Evolutionary conservation across 2,113 vertebrate genomes (phyloP), one percentile per base, ranked within the genome.

Genomic region (Forbesichthys agassizii): DNA sequence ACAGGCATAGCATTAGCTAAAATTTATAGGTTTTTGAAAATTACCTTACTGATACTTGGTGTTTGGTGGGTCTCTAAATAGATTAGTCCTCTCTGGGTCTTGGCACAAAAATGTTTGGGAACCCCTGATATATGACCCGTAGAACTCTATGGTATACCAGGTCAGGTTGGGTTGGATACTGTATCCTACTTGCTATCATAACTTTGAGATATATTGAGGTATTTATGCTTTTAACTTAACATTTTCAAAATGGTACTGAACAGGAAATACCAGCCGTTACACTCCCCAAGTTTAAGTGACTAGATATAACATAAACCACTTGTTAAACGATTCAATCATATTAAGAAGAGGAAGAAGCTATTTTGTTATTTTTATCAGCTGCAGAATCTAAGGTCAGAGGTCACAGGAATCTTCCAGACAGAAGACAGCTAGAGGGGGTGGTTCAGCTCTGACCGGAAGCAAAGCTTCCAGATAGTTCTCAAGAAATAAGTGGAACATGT

Each of bases 391-490:
- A 3, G 83, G 81, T 82, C 82, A 80, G 66, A 81, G 86, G 13
- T 87, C 74, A 83, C 13, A 1, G 51, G 78, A 80, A 82, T 75
- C 72, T 84, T 81, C 60, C 4, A 62, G 77, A 85, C 64, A 42
- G 66, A 59, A 47, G 74, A 78, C 89, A 87, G 85, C 89, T 88
- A 86, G 75, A 66, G 62, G 76, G 51, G 74, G 73, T 76, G 71
- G 69, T 62, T 6, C 7, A 68, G 51, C 59, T 68, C 64, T 52
- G 65, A 75, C 70, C 65, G 65, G 74, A 84, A 76, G 66, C 68
- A 53, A n/a, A 1, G 0, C 7, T 42, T 42, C 14, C 1, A 14
- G 47, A 33, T 9, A 18, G 3, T 16, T 18, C 9, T 18, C 13
- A 12, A 16, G 13, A 11, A 11, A 12, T 2, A 33, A 65, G 54